Percentiles rank a stretch among this genome's conserved stretches.
Evolutionary conservation across 2,113 vertebrate genomes (phyloP).

Genomic region (Blennius ocellaris): DNA sequence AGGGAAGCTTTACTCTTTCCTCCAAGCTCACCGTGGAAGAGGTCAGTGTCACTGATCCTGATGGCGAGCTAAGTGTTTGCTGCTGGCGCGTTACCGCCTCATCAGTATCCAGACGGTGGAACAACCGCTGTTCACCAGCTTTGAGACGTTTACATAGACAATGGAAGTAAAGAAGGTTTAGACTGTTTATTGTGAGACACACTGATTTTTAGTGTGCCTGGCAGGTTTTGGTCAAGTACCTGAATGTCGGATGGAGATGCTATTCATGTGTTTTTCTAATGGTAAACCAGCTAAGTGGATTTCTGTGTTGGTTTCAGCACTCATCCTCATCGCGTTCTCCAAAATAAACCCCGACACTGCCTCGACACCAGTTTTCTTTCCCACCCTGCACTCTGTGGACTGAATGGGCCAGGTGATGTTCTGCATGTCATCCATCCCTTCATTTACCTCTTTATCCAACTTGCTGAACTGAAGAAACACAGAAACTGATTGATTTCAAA

Average conservation of each 20-base stretch:
- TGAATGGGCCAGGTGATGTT: neutral
- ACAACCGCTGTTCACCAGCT: neutral
- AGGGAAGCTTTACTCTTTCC: conserved; percentile 30
- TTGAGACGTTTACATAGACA: neutral
- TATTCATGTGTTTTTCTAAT: too few species aligned
- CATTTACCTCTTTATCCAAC: too few species aligned
- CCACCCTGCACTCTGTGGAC: too few species aligned
- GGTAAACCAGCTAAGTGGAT: too few species aligned
- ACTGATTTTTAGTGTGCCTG: neutral
- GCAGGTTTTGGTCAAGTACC: neutral
- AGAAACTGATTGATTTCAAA: too few species aligned
- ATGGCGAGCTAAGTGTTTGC: conserved; percentile 4
- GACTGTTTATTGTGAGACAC: neutral
- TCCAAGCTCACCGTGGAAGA: conserved; percentile 79
- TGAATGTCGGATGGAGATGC: too few species aligned
- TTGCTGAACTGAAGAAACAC: too few species aligned
- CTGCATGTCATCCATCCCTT: too few species aligned
- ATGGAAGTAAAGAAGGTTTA: conserved; percentile 14
- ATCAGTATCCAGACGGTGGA: neutral
- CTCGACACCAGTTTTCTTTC: too few species aligned
- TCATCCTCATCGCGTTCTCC: too few species aligned
- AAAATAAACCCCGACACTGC: too few species aligned
- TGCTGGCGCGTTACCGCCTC: conserved; percentile 1
- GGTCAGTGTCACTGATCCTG: conserved; percentile 62
- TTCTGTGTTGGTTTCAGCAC: too few species aligned